phyloP scores from a whole-genome alignment of 2,888 invertebrate species.

The Hylaea fasciaria region DNA sequence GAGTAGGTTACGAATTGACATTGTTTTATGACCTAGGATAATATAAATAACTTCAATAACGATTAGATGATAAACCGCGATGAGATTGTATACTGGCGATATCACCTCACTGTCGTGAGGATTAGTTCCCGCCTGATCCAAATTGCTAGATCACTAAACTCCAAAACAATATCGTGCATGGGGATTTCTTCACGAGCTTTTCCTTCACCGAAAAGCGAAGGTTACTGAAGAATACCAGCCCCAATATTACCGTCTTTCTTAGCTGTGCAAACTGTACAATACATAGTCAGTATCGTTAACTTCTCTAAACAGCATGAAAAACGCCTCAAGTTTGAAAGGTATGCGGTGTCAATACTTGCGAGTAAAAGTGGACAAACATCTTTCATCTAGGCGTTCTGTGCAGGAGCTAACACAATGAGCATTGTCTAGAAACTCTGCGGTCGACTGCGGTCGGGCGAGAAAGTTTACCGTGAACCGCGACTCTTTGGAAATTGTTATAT shows the following conservation, averaged over 20 bases:
- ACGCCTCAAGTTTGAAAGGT: background rate
- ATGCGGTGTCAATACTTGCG: conserved; percentile 1
- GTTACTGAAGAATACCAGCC: background rate
- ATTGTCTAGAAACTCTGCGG: conserved; percentile 46
- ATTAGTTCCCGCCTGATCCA: no score
- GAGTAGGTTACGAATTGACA: no score
- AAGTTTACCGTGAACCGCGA: conserved; percentile 36
- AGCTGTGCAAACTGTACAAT: background rate
- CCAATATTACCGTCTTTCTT: background rate
- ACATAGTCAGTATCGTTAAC: conserved; percentile 1
- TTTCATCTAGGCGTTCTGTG: conserved; percentile 5
- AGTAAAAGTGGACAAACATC: conserved; percentile 18
- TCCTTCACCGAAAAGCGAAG: no score
- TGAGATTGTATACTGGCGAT: no score
- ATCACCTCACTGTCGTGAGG: no score
- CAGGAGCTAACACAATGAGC: conserved; percentile 31
- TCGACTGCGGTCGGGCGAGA: conserved; percentile 41
- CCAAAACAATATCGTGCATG: no score
- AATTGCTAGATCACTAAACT: no score
- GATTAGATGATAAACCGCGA: no score
- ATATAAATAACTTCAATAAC: no score
- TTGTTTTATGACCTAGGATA: no score
- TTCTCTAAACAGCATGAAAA: background rate
- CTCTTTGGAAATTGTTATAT: conserved; percentile 7
- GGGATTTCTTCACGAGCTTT: no score